Evolutionary conservation across 2,113 vertebrate species (phyloP).

Genomic region (Isichthys henryi): DNA sequence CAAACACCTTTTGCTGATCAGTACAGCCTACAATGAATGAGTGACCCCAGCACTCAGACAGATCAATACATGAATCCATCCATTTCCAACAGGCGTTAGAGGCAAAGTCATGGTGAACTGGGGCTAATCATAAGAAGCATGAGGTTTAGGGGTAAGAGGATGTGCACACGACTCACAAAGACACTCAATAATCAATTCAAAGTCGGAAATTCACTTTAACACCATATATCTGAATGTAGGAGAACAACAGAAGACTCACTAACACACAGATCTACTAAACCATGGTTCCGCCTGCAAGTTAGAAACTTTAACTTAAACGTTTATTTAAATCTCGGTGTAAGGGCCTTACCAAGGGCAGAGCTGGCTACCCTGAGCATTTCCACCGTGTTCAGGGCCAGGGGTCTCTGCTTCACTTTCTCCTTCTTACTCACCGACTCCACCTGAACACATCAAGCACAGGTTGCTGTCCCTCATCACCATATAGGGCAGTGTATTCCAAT

Average conservation of each 20-base stretch:
- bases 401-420: conserved; percentile 92
- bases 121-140: neutral
- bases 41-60: neutral
- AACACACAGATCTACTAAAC: neutral
- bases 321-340: neutral
- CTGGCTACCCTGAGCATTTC: conserved; percentile 96
- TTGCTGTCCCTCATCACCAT: neutral
- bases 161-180: too few species aligned
- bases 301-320: neutral
- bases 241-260: neutral
- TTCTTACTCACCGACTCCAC: conserved; percentile 89
- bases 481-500: neutral
- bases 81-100: neutral
- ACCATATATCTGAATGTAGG: neutral
- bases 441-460: conserved; percentile 45
- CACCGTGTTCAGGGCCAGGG: conserved; percentile 89
- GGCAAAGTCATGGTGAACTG: neutral
- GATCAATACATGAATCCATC: neutral
- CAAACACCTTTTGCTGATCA: neutral
- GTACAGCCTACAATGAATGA: neutral
- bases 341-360: conserved; percentile 76
- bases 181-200: too few species aligned
- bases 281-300: neutral
- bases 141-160: neutral
- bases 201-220: neutral